A percentile compares a stretch with the other conserved stretches of the same genome.
Evolutionary conservation across 2,888 invertebrate genomes (phyloP).

Genomic region (Mantis religiosa): DNA sequence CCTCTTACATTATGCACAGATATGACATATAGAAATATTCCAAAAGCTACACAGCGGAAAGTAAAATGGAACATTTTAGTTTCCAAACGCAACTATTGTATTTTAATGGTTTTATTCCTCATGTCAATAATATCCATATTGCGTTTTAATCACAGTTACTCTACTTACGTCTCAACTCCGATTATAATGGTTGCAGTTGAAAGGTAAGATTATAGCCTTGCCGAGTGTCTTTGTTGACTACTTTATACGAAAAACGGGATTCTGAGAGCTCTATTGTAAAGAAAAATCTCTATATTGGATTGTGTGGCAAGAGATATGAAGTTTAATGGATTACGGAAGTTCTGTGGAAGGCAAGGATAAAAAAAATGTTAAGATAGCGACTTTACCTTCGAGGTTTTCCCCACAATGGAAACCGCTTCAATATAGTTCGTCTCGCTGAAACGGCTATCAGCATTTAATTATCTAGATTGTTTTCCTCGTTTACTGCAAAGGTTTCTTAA

Average conservation of each 20-base stretch:
- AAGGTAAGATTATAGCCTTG: neutral
- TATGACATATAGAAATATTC: too few relatives aligned
- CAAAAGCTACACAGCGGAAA: too few relatives aligned
- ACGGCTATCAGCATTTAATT: neutral
- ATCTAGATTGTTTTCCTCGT: neutral
- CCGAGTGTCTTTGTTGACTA: neutral
- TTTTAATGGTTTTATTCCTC: too few relatives aligned
- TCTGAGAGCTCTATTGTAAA: neutral
- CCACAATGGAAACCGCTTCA: neutral
- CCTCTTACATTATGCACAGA: too few relatives aligned
- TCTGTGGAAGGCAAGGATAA: neutral
- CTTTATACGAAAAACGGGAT: neutral
- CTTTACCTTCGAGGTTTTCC: neutral
- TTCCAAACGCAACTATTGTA: too few relatives aligned
- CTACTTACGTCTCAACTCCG: neutral
- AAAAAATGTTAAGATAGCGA: neutral
- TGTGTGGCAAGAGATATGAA: neutral
- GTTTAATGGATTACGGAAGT: neutral
- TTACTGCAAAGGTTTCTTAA: neutral
- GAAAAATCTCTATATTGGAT: neutral
- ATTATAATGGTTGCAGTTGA: neutral
- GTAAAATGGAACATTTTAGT: too few relatives aligned
- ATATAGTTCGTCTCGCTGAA: neutral
- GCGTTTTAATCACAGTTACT: too few relatives aligned
- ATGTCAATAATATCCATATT: too few relatives aligned